These are phyloP conservation scores for Ammodytes dubius DNA, from an alignment of 2,113 vertebrate species.

Conservation along the genomic window DNA sequence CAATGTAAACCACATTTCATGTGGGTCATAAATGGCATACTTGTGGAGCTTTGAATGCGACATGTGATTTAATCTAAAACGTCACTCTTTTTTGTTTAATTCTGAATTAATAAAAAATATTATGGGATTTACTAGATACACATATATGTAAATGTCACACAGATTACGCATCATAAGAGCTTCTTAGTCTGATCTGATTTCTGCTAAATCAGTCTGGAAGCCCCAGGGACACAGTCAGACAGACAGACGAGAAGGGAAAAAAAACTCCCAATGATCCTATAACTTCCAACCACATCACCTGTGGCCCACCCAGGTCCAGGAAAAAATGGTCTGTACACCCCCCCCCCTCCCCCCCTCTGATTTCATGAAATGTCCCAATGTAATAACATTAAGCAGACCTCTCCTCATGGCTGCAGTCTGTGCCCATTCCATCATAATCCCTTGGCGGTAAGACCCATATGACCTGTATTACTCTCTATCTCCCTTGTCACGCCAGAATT, in stretches of 20 bases:
- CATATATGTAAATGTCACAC: conserved; percentile 81
- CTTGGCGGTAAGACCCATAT: conserved; percentile 79
- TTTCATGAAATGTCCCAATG: conserved; percentile 46
- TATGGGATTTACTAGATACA: conserved; percentile 75
- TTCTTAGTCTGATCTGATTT: conserved; percentile 82
- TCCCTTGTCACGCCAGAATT: conserved; percentile 78
- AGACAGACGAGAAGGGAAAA: conserved; percentile 2
- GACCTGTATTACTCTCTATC: conserved; percentile 80
- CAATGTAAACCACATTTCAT: not conserved
- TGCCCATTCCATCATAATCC: conserved; percentile 76
- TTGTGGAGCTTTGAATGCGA: conserved; percentile 16
- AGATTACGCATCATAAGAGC: conserved; percentile 76
- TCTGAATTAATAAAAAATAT: conserved; percentile 76
- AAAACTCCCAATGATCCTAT: not conserved
- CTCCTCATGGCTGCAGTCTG: conserved; percentile 61
- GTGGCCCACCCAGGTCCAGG: not conserved
- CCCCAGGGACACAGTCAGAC: conserved; percentile 27
- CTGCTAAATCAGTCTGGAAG: conserved; percentile 76
- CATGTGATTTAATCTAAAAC: conserved; percentile 48
- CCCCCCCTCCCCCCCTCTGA: conserved; percentile 20
- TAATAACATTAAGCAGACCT: conserved; percentile 74
- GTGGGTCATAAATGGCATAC: conserved; percentile 23
- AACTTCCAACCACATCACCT: not conserved
- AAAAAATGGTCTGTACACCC: conserved; percentile 3
- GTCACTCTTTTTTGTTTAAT: conserved; percentile 68